Percentiles rank a stretch among this genome's conserved stretches.
Conservation (phyloP, 2,888 invertebrate species). For the Kuschelorhynchus macadamiae region DNA sequence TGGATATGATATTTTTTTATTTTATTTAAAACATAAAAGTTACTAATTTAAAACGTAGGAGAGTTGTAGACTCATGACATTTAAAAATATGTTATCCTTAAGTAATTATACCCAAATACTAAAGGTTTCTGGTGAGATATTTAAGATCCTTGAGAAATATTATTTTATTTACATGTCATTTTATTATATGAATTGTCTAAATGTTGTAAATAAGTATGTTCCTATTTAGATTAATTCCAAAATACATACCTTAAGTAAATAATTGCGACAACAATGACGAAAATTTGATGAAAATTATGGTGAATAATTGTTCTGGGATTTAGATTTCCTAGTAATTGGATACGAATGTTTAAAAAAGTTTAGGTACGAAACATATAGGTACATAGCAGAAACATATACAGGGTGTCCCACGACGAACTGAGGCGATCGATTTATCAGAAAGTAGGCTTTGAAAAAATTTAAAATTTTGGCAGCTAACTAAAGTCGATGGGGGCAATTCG, state of each 20-base stretch:
- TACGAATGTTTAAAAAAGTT: too few species aligned
- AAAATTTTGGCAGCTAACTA: too few species aligned
- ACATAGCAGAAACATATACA: too few species aligned
- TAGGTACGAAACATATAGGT: too few species aligned
- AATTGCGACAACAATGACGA: slow-evolving; percentile 20
- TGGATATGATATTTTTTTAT: too few species aligned
- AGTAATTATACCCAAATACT: slow-evolving; percentile 13
- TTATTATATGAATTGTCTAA: slow-evolving; percentile 25
- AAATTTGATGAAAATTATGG: slow-evolving; percentile 9
- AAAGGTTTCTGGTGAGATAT: slow-evolving; percentile 6
- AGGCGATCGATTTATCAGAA: too few species aligned
- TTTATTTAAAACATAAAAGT: too few species aligned
- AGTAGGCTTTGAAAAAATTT: too few species aligned
- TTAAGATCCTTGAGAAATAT: slow-evolving; percentile 23
- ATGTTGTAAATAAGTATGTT: slow-evolving; percentile 20
- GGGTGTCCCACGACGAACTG: too few species aligned
- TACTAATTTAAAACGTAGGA: too few species aligned
- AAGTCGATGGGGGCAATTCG: too few species aligned
- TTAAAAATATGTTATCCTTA: slow-evolving; percentile 22
- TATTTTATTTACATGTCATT: slow-evolving; percentile 32
- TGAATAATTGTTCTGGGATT: slow-evolving; percentile 14
- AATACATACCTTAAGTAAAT: slow-evolving; percentile 15
- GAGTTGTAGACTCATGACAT: too few species aligned
- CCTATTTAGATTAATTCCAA: slow-evolving; percentile 15
- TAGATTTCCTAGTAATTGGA: neutral